Conservation (phyloP, 2,113 vertebrate genomes). For the Sceloporus undulatus region DNA sequence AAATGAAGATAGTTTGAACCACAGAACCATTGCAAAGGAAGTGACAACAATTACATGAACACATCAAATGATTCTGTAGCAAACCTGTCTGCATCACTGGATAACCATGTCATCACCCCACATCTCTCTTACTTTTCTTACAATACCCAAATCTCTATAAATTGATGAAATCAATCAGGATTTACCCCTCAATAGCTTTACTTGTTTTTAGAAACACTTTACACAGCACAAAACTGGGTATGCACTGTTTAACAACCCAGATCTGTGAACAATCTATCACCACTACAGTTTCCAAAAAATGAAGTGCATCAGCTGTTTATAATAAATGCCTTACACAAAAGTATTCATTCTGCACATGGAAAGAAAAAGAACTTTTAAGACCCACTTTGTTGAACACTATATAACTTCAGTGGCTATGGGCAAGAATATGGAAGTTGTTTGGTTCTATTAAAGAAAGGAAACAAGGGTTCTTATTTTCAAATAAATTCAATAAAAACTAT, state of each 20-base stretch:
- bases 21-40: not conserved
- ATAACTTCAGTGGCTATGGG: constrained; percentile 69
- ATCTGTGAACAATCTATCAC: constrained; percentile 83
- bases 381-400: constrained; percentile 71
- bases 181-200: constrained; percentile 75
- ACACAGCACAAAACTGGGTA: constrained; percentile 62
- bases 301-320: constrained; percentile 76
- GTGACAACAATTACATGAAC: fast-evolving
- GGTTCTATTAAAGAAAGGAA: constrained; percentile 81
- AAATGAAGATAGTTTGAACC: constrained; percentile 14
- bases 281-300: constrained; percentile 66
- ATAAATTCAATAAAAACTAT: constrained; percentile 82
- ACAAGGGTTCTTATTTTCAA: constrained; percentile 79
- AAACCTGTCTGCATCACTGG: not conserved
- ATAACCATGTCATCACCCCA: constrained; percentile 20
- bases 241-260: constrained; percentile 73
- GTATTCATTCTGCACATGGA: constrained; percentile 78
- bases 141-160: constrained; percentile 48
- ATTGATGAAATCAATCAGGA: constrained; percentile 68
- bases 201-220: constrained; percentile 60
- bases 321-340: constrained; percentile 82
- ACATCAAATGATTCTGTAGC: not conserved
- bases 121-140: not conserved
- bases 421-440: constrained; percentile 80
- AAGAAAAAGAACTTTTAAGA: constrained; percentile 73